Percentiles rank a stretch among this genome's conserved stretches.
These are phyloP conservation scores for Tapirus terrestris DNA, from an alignment of 2,113 vertebrate genomes.

Conservation along the genomic window DNA sequence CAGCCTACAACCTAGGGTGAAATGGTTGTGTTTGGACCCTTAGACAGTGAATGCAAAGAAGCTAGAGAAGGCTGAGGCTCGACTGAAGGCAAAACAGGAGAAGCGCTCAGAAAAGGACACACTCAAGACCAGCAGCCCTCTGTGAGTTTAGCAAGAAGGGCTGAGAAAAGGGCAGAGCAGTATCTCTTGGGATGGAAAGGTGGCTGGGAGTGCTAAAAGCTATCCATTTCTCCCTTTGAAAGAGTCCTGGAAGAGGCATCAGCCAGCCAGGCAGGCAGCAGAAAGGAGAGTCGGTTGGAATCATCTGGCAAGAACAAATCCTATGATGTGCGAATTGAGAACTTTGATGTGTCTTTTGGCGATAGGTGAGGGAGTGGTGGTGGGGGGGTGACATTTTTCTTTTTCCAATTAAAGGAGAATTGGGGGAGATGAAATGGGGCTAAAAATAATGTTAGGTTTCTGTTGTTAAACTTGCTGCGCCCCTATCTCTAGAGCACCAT, in stretches of 20 bases:
- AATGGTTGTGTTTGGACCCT: slow-evolving; percentile 43
- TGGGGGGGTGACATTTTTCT: not conserved
- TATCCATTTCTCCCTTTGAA: slow-evolving; percentile 12
- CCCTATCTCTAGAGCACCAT: not conserved
- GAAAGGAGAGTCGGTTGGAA: slow-evolving; percentile 96
- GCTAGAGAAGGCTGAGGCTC: slow-evolving; percentile 97
- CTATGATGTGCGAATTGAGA: slow-evolving; percentile 97
- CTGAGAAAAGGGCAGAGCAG: not conserved
- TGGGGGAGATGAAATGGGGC: not conserved
- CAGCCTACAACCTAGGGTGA: not conserved
- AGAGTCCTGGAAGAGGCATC: slow-evolving; percentile 98
- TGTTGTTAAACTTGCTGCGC: not conserved
- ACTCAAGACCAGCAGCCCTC: slow-evolving; percentile 85
- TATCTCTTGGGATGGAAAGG: not conserved
- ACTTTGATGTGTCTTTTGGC: slow-evolving; percentile 98
- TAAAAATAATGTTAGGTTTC: not conserved
- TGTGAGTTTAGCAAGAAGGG: slow-evolving; percentile 85
- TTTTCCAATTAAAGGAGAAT: not conserved
- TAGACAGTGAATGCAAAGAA: slow-evolving; percentile 97
- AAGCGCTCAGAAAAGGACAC: slow-evolving; percentile 94
- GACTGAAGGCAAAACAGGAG: slow-evolving; percentile 95
- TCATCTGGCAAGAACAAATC: slow-evolving; percentile 97
- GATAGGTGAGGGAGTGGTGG: slow-evolving; percentile 90
- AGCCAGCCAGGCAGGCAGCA: slow-evolving; percentile 97
- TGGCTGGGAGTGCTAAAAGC: not conserved